Evolutionary conservation across 2,113 vertebrate species (phyloP), one percentile per base, ranked within the genome.

Genomic region (Nestor notabilis): DNA sequence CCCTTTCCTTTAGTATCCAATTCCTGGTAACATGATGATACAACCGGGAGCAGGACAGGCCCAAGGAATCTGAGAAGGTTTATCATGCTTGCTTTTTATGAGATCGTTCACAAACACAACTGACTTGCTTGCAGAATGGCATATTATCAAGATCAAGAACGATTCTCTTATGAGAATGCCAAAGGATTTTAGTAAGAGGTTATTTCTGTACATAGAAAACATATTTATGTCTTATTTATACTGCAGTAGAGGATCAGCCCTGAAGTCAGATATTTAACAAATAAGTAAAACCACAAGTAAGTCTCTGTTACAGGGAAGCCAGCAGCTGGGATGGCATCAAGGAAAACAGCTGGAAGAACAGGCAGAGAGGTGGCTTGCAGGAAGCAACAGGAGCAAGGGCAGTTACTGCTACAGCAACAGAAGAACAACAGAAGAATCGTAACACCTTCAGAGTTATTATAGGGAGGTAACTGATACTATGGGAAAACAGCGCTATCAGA

Each of bases 221-320:
- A 89, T 55, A 96, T 78, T 92, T 92, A 90, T 64, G 25, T 56
- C 47, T 93, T 66, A 18, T 39, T 95, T 87, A 72, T 75, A 82
- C 13, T 72, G 86, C 69, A 75, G 61, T 29, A 84, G 52, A 84
- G 69, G 72, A 92, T 87, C 61, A 92, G 69, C 85, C 90, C 88
- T 87, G 33, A 82, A 91, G 87, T 77, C 71, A 96, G 39, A 33
- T 35, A 76, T 64, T 60, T 76, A 93, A 92, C 47, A 78, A 94
- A 33, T 33, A 71, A 93, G 24, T 47, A 66, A 94, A 94, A n/a
- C 41, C 29, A 89, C 69, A 78, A 61, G 50, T 43, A 74, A 64
- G 44, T 11, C 39, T 49, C 47, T 69, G 33, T 61, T 56, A 63
- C 11, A 44, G 65, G 52, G 28, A 92, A 86, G 55, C 6, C 44